Evolutionary conservation across 92 coral and sea anemone genomes (phyloP), one percentile per base, ranked within the genome.

Genomic region (Zoanthus gigantus): DNA sequence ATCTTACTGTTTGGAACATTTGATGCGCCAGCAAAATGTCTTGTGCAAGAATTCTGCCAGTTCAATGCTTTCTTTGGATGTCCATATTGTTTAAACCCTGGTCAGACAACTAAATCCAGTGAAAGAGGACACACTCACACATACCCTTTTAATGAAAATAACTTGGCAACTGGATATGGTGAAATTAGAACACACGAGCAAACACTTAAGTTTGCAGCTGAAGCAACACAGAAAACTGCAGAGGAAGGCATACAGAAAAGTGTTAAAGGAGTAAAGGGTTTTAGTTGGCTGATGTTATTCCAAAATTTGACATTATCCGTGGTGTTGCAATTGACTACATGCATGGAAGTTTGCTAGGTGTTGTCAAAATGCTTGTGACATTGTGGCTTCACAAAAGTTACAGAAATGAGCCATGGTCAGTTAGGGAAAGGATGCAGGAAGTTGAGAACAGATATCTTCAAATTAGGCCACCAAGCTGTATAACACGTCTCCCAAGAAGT

Each of bases 21-120:
- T 89, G 94, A 92, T 85, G 93, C 94, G 9, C 94, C 96, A 11
- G 94, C 96, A 0, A 86, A 90, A 63, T 94, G 96, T 88, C 31
- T 92, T 4, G 87, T 92, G 73, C 94, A 92, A 48, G 82, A 89
- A 31, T 53, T 92, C 45, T 16, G 56, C 1, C 96, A 94, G 52
- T 94, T 77, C 65, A 94, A 87, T 94, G 96, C 93, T 29, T 52
- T 47, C 29, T 89, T 34, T 87, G 96, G 96, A 3, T 94, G 94
- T 57, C 94, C 94, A 0, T 90, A 73, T 77, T 92, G 96, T 37
- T 77, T 83, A 31, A 60, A 72, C 75, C 92, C 88, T 32, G 96
- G 96, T 2, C 88, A 86, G 72, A 85, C 90, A 31, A 84, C 89
- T 0, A 89, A 93, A 76, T 88, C 94, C 0, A 82, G 96, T 89